Evolutionary conservation across 2,113 vertebrate genomes (phyloP), one percentile per base, ranked within the genome.

Genomic region (Oreamnos americanus): DNA sequence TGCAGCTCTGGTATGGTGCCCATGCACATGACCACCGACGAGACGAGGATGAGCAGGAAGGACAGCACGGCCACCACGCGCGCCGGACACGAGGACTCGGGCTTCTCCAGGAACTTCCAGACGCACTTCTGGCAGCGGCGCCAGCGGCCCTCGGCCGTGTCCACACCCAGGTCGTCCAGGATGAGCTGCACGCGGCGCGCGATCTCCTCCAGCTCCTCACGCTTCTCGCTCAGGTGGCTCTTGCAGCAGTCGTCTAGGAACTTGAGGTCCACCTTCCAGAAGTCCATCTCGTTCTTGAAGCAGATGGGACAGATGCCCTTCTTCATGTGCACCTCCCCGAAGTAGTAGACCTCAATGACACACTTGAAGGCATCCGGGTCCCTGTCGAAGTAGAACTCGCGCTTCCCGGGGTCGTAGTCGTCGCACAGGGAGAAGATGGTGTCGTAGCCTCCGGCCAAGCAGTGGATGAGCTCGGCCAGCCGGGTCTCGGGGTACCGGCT

Each of bases 251-350:
- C 99, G 57, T 99, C 99, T 96, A 99, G 97, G 97, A 99, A 99
- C 96, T 98, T 99, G 74, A 99, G 99, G 98, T 99, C 99, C 91
- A 99, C 99, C 98, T 99, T 99, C 99, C 99, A 99, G 98, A 99
- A 99, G 97, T 99, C 99, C 99, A 99, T 99, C 98, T 99, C 99
- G 96, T 99, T 99, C 97, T 99, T 99, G 99, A 99, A 99, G 96
- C 99, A 99, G 92, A 99, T 99, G 49, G 99, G 99, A 64, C 99
- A 99, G 92, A 99, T 99, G 13, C 99, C 99, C 94, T 99, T 99
- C 98, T 99, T 99, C 99, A 99, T 99, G 98, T 99, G 99, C 79
- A 99, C 99, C 98, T 99, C 99, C 21, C 99, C 99, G 6, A 99
- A 99, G 94, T 99, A 99, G 97, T 99, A 99, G 2, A 99, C 99